Percentiles rank a stretch among this genome's conserved stretches.
Evolutionary conservation across 2,797 vertebrate species (phyloP).

Genomic region (Garrulus glandarius): DNA sequence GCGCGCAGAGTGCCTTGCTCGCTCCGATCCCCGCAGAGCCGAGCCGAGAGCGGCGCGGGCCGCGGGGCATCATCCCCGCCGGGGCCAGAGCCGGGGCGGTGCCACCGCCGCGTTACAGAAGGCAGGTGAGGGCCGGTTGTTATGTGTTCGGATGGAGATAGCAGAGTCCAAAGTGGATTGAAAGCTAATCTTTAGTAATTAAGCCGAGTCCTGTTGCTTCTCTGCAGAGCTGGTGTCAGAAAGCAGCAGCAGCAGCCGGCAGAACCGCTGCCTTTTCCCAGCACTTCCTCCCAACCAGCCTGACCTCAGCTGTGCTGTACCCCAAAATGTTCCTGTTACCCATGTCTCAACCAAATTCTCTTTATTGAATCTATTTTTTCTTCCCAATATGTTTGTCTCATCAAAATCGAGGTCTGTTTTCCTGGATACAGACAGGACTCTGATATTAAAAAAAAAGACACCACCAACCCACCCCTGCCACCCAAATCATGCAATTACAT

Average conservation of each 20-base stretch:
- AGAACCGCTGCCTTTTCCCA: not conserved
- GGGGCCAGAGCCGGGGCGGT: not conserved
- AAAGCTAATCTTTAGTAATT: not conserved
- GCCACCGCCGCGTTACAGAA: not conserved
- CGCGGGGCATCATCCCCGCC: not conserved
- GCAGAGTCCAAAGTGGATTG: not conserved
- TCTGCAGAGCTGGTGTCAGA: not conserved
- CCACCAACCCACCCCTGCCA: not conserved
- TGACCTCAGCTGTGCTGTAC: too few relatives aligned
- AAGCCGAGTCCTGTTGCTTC: not conserved
- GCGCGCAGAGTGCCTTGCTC: not conserved
- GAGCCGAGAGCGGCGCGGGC: not conserved
- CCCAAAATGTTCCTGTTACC: not conserved
- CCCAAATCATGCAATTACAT: fast-evolving
- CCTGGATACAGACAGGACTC: not conserved
- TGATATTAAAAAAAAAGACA: too few relatives aligned
- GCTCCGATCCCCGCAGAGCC: not conserved
- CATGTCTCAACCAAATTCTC: not conserved
- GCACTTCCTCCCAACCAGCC: not conserved
- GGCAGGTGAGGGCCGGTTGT: too few relatives aligned
- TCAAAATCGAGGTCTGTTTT: not conserved
- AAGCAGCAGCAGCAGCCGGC: not conserved
- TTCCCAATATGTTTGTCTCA: not conserved
- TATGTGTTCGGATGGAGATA: not conserved
- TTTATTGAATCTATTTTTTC: not conserved